Evolutionary conservation across 2,888 invertebrate species (phyloP).

Genomic region (Alloplasta piceator): DNA sequence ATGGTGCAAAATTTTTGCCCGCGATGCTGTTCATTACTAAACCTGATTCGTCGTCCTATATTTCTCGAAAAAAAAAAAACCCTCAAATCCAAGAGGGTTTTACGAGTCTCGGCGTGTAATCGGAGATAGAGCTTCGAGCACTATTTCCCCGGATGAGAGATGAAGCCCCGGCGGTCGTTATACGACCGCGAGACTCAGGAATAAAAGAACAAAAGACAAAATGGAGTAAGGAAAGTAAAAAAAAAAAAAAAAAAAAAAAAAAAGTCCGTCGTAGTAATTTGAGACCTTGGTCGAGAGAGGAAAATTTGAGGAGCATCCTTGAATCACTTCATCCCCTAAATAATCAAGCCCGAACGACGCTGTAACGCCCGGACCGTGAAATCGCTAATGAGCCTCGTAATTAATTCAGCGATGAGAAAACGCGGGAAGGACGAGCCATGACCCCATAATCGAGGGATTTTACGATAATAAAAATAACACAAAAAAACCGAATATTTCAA

Average conservation of each 20-base stretch:
- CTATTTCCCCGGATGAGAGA: conserved; percentile 53
- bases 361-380: conserved; percentile 67
- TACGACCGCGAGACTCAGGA: conserved; percentile 52
- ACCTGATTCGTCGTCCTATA: background rate
- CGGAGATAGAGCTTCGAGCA: conserved; percentile 33
- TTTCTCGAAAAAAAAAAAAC: background rate
- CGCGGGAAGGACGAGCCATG: conserved; percentile 12
- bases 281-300: conserved; percentile 72
- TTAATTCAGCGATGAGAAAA: conserved; percentile 69
- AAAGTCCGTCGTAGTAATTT: conserved; percentile 75
- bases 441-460: background rate
- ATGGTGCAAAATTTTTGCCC: background rate
- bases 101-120: conserved; percentile 44
- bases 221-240: conserved; percentile 37
- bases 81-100: conserved; percentile 8
- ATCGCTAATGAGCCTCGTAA: conserved; percentile 74
- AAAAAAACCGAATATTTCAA: too few species aligned
- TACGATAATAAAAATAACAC: background rate
- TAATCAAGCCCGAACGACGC: conserved; percentile 68
- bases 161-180: conserved; percentile 36
- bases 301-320: conserved; percentile 53
- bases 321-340: conserved; percentile 72
- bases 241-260: conserved; percentile 50
- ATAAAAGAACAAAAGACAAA: conserved; percentile 53
- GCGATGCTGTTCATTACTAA: background rate